Conservation (phyloP, 2,797 vertebrate genomes). For the Phyllotis vaccarum region DNA sequence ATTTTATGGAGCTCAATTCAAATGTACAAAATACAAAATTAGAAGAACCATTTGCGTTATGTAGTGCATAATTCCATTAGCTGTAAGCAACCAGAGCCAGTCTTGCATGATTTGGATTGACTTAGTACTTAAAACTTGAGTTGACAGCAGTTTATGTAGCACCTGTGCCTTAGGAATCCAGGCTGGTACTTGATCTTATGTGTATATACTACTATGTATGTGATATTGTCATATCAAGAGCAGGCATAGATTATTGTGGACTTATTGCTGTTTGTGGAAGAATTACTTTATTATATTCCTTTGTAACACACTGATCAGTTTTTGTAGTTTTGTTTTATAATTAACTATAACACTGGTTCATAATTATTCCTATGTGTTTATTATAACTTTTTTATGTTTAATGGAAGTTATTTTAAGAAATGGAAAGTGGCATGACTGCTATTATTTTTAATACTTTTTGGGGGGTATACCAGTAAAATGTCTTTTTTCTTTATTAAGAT, state of each 20-base stretch:
- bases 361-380: conserved; percentile 51
- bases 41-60: conserved; percentile 35
- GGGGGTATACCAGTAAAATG: not conserved
- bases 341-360: conserved; percentile 32
- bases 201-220: conserved; percentile 13
- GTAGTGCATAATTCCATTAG: conserved; percentile 11
- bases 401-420: conserved; percentile 51
- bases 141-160: conserved; percentile 55
- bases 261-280: conserved; percentile 39
- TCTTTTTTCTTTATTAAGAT: conserved; percentile 18
- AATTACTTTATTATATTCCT: conserved; percentile 44
- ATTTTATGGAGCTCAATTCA: conserved; percentile 30
- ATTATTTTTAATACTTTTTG: conserved; percentile 11
- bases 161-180: conserved; percentile 54
- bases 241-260: not conserved
- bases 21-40: conserved; percentile 46
- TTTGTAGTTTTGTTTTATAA: conserved; percentile 31
- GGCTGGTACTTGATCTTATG: conserved; percentile 18
- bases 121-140: conserved; percentile 44
- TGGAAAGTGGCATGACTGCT: not conserved
- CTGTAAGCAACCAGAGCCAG: conserved; percentile 15
- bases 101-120: conserved; percentile 27
- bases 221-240: conserved; percentile 25
- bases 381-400: conserved; percentile 5
- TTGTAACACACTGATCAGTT: conserved; percentile 21